Base-by-base conservation (phyloP, 1,140 invertebrate genomes). In the Anoplolepis gracilipes region DNA sequence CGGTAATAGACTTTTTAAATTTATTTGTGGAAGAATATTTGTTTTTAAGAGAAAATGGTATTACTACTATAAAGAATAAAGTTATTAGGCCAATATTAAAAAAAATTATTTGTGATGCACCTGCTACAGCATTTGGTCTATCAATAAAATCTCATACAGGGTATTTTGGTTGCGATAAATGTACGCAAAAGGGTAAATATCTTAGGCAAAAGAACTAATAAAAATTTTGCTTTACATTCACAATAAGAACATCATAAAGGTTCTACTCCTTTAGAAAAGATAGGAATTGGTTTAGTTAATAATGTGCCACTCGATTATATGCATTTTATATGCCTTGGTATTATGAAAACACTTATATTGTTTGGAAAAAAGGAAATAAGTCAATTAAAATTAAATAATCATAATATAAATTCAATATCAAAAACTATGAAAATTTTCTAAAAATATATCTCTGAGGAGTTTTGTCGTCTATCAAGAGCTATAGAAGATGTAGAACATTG, bases 61-160 rank as follows among this genome's bases (percentile, higher is more conserved):
- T 72, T 53, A n/a, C 22, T 13, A 22, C 55, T n/a, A n/a, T n/a
- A n/a, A n/a, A 72, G 55, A 72, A 33, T 13, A 72, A 72, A 72
- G 10, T 28, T 28, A 10, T 72, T 3, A 22, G 8, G 33, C 1
- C 7, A 1, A 2, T 2, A 72, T 55, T 70, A 55, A 55, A 33
- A 11, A 72, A 72, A 53, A 72, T 72, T 72, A 72, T 72, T 72
- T 72, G 69, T 33, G 28, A 72, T n/a, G 28, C 19, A 72, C 28
- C 46, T 7, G 69, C 46, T 72, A 33, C 25, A 10, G 25, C 39
- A 8, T 69, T 46, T 49, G 42, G 28, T 49, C 25, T 70, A 30
- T 28, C 22, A 30, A 70, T 49, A 10, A 70, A 70, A 49, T 49
- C 25, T 70, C 16, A 70, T 6, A 49, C 42, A 70, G 16, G 42